Conservation (phyloP, 2,797 vertebrate genomes). For the Poliocrania exsul region DNA sequence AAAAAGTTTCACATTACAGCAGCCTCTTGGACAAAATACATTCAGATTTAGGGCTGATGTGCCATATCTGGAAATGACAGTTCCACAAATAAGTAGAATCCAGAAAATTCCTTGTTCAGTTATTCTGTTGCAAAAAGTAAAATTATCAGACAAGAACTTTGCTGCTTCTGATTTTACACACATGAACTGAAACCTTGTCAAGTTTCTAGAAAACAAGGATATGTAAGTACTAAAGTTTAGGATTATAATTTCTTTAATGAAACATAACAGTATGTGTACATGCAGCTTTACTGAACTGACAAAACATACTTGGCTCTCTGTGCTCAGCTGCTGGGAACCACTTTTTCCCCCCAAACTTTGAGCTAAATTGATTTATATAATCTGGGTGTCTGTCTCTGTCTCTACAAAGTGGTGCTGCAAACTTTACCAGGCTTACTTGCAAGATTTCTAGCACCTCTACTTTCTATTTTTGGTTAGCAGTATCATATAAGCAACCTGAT, state of each 20-base stretch:
- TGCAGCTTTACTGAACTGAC: neutral
- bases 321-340: neutral
- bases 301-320: neutral
- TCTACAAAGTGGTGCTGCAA: conserved; percentile 24
- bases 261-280: neutral
- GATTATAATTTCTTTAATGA: neutral
- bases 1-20: neutral
- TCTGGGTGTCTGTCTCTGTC: neutral
- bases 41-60: conserved; percentile 10
- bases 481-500: conserved; percentile 16
- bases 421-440: conserved; percentile 26
- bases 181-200: neutral
- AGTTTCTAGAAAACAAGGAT: neutral
- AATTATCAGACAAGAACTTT: neutral
- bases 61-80: neutral
- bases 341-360: neutral
- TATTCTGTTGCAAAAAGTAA: neutral
- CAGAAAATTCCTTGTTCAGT: neutral
- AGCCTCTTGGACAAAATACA: neutral
- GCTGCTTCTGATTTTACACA: neutral
- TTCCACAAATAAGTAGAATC: neutral
- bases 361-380: neutral
- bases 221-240: neutral
- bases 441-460: conserved; percentile 36
- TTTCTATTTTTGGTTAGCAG: conserved; percentile 22